Evolutionary conservation across 2,113 vertebrate species (phyloP).

Genomic region (Lophochroa leadbeateri): DNA sequence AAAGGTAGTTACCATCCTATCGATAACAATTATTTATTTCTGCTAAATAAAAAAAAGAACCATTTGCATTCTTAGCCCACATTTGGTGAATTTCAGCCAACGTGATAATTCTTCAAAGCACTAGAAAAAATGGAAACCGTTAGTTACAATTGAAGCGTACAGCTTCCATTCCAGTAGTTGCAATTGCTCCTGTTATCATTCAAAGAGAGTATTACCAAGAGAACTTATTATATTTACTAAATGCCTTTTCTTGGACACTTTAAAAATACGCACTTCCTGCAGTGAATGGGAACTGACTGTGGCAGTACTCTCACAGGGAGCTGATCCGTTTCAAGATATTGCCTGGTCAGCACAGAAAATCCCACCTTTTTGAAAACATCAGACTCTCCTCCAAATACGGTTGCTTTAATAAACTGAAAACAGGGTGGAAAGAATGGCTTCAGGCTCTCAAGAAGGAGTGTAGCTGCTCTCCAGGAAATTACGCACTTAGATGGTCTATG

Average conservation of each 20-base stretch:
- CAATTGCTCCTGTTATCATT: neutral
- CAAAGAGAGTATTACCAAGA: neutral
- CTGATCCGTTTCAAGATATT: neutral
- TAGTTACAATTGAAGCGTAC: neutral
- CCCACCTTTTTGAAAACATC: neutral
- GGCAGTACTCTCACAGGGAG: neutral
- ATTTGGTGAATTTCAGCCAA: neutral
- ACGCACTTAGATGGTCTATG: neutral
- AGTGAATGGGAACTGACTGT: neutral
- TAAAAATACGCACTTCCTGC: neutral
- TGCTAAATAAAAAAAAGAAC: neutral
- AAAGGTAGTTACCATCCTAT: neutral
- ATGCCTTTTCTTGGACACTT: neutral
- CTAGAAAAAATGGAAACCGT: neutral
- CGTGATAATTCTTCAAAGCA: neutral
- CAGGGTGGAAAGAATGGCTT: conserved; percentile 21
- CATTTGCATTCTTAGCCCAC: neutral
- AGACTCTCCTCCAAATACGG: neutral
- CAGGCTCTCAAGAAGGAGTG: conserved; percentile 8
- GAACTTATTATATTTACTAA: neutral
- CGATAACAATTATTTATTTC: neutral
- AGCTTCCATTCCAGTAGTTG: neutral
- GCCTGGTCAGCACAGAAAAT: neutral
- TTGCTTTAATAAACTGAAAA: conserved; percentile 38
- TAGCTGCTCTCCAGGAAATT: conserved; percentile 45